Percentiles rank a stretch among this genome's conserved stretches.
Evolutionary conservation across 2,113 vertebrate species (phyloP).

Genomic region (Gallinago jamesoni): DNA sequence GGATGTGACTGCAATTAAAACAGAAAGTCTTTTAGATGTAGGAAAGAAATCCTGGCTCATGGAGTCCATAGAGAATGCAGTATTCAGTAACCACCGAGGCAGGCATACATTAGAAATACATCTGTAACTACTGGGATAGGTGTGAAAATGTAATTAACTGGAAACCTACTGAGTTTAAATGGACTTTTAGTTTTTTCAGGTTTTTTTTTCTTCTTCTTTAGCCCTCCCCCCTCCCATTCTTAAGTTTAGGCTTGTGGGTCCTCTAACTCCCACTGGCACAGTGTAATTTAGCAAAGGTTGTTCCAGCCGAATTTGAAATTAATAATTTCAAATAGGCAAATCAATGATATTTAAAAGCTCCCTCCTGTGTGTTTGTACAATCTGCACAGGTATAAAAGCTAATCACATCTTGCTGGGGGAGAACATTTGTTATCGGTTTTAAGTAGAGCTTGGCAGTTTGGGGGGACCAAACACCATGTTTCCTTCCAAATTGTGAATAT

Average conservation of each 20-base stretch:
- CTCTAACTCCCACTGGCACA: slow-evolving; percentile 75
- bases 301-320: slow-evolving; percentile 78
- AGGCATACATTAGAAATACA: slow-evolving; percentile 68
- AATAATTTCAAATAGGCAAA: slow-evolving; percentile 81
- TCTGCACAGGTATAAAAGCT: slow-evolving; percentile 70
- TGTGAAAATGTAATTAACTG: slow-evolving; percentile 80
- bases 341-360: slow-evolving; percentile 80
- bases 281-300: slow-evolving; percentile 79
- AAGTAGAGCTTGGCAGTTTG: slow-evolving; percentile 47
- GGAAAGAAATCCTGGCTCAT: slow-evolving; percentile 10
- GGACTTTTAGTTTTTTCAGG: slow-evolving; percentile 72
- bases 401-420: slow-evolving; percentile 67
- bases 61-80: slow-evolving; percentile 38
- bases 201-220: slow-evolving; percentile 37
- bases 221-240: slow-evolving; percentile 38
- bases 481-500: neutral
- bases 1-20: slow-evolving; percentile 23
- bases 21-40: neutral
- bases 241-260: slow-evolving; percentile 66
- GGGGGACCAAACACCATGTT: slow-evolving; percentile 15
- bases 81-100: slow-evolving; percentile 25
- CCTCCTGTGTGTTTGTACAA: slow-evolving; percentile 72
- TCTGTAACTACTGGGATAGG: slow-evolving; percentile 67
- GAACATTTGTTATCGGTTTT: slow-evolving; percentile 63
- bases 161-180: slow-evolving; percentile 76